Evolutionary conservation across 2,888 invertebrate species (phyloP), one percentile per base, ranked within the genome.

Genomic region (Elysia crispata): DNA sequence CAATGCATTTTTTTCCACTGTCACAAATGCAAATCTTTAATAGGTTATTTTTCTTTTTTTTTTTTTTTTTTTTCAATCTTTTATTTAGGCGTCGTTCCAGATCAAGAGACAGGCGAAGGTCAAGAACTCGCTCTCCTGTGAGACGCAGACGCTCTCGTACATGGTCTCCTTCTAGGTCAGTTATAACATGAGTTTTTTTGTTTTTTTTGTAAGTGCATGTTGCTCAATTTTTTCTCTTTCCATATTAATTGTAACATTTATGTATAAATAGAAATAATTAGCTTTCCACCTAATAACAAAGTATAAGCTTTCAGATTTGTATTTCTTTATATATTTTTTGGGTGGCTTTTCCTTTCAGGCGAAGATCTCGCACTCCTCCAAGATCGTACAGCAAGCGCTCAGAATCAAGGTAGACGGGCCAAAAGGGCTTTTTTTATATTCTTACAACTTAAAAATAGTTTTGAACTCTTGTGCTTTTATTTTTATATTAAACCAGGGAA

Each of bases 91-190:
- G 81, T 20, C 75, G 81, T 18, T 83, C 83, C 64, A 79, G 84
- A 54, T 82, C 84, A 20, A 74, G 82, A 25, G 82, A 83, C 5
- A 75, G 83, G 41, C 83, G 85, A 76, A 81, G 86, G 54, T 87
- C 86, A 66, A 84, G 88, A 67, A 88, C 88, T 70, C 83, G 86
- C 54, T 87, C 88, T 57, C 83, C 85, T 0, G 91, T 95, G 8
- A 94, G 86, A 31, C 85, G 86, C 15, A 83, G 85, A 49, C 82
- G 86, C 33, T 85, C 86, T 15, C 83, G 86, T n/a, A 83, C 86
- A 18, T 84, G 85, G 57, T 84, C 66, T 41, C 41, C 41, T n/a
- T n/a, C n/a, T 33, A 75, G 49, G 49, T 67, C 41, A 31, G 33
- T 31, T 50, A 62, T 15, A 57, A 25, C 23, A 18, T 69, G 31